A percentile compares a stretch with the other conserved stretches of the same genome.
Conservation (phyloP, 2,888 invertebrate species). For the Acrobeloides nanus region DNA sequence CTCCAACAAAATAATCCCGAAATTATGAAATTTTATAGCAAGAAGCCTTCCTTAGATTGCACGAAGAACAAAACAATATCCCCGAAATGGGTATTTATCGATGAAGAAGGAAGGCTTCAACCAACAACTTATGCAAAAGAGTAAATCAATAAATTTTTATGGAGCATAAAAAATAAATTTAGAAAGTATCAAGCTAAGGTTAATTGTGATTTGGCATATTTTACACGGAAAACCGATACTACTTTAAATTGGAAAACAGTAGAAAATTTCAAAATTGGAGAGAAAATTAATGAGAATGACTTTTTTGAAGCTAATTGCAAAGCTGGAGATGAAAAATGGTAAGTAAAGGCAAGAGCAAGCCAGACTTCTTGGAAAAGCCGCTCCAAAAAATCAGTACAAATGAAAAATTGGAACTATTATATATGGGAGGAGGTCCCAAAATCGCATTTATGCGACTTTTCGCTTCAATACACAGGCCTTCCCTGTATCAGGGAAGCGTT, state of each 20-base stretch:
- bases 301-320: conserved; percentile 17
- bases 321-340: conserved; percentile 15
- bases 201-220: conserved; percentile 20
- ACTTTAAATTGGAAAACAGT: conserved; percentile 12
- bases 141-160: conserved; percentile 28
- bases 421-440: too few relatives aligned
- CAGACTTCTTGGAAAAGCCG: too few relatives aligned
- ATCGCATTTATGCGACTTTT: too few relatives aligned
- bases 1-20: conserved; percentile 41
- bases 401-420: too few relatives aligned
- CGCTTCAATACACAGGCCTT: too few relatives aligned
- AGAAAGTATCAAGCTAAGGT: conserved; percentile 2
- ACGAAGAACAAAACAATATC: too few relatives aligned
- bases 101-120: conserved; percentile 30
- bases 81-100: conserved; percentile 43
- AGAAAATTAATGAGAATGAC: conserved; percentile 17
- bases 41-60: conserved; percentile 32
- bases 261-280: conserved; percentile 19
- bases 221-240: conserved; percentile 19
- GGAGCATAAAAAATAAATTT: conserved; percentile 15
- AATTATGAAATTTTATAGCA: conserved; percentile 36
- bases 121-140: conserved; percentile 25
- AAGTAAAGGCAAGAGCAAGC: conserved; percentile 1
- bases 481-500: too few relatives aligned
- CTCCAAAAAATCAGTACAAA: too few relatives aligned